Base-by-base conservation (phyloP, 2,113 vertebrate species). In the Gobius niger region DNA sequence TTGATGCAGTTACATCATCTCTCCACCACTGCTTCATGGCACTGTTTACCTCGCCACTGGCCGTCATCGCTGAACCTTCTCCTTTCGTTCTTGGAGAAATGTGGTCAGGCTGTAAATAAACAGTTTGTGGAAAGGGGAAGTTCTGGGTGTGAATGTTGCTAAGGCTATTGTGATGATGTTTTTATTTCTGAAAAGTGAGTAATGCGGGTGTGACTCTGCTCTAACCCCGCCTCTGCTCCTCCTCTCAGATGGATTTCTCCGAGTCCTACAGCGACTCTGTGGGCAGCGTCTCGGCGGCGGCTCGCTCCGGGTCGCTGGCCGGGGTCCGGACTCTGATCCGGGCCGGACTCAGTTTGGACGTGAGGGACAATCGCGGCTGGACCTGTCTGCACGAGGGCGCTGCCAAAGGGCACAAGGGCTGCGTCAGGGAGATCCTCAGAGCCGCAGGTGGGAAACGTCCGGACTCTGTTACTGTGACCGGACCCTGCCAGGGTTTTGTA, bases 361-460 rank as follows among this genome's bases (percentile, higher is more conserved):
- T 94, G 41, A 88, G 91, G 0, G 97, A 99, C 84, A 99, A 98
- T 90, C 93, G 98, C n/a, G 95, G 97, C 2, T 99, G 96, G 97
- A 88, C 88, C 74, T 91, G 97, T 0, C 90, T 98, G 72, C 98
- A 99, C 0, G 96, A 99, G 86, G 96, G 96, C 0, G 94, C 96
- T 0, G 95, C 93, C 0, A 90, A 90, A 11, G 94, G 95, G n/a
- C 91, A 90, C 0, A 44, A 61, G 1, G 89, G 82, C 7, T 98
- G 97, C 69, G 91, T 95, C 72, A 90, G 68, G 68, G 84, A 96
- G 2, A 88, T 98, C 0, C 4, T 92, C 16, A 47, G 75, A 40
- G 79, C 88, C 12, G 78, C 63, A 0, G 77, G 87, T 97, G 78
- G 83, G 51, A 46, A 47, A 42, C 9, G 10, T 8, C 15, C n/a